phyloP scores from a whole-genome alignment of 1,140 invertebrate genomes.

The Zaprionus taronus region DNA sequence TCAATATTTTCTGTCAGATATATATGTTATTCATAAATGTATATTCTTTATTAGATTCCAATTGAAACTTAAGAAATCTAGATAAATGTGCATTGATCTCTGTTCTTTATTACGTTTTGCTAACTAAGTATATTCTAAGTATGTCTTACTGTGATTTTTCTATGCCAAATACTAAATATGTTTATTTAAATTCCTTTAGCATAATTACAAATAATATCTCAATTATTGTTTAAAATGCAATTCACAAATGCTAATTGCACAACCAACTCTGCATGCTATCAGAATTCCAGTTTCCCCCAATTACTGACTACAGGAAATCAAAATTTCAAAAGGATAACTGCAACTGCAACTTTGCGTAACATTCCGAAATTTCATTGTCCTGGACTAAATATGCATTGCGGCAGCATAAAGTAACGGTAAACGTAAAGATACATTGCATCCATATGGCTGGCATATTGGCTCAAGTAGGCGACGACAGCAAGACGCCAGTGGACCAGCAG shows the following conservation, averaged over 20 bases:
- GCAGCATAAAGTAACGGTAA: conserved; percentile 50
- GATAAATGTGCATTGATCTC: too few relatives aligned
- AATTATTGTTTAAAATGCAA: background rate
- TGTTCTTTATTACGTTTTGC: too few relatives aligned
- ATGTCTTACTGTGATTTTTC: too few relatives aligned
- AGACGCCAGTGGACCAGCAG: conserved; percentile 35
- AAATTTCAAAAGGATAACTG: conserved; percentile 20
- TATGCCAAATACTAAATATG: too few relatives aligned
- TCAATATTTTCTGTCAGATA: too few relatives aligned
- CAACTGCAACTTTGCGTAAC: conserved; percentile 27
- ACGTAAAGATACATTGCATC: conserved; percentile 55
- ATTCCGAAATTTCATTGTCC: conserved; percentile 28
- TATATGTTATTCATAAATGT: too few relatives aligned
- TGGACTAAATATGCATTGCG: conserved; percentile 40
- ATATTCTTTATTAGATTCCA: too few relatives aligned
- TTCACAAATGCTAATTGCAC: background rate
- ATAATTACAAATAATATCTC: too few relatives aligned
- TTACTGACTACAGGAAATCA: conserved; percentile 15
- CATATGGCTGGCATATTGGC: conserved; percentile 77
- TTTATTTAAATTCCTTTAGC: too few relatives aligned
- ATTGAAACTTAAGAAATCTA: too few relatives aligned
- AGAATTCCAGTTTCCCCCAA: background rate
- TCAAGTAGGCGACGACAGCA: conserved; percentile 54
- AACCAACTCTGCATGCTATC: background rate
- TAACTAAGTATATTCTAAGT: too few relatives aligned